phyloP scores from a whole-genome alignment of 2,888 invertebrate species.

The Aspidiotus rigidus region DNA sequence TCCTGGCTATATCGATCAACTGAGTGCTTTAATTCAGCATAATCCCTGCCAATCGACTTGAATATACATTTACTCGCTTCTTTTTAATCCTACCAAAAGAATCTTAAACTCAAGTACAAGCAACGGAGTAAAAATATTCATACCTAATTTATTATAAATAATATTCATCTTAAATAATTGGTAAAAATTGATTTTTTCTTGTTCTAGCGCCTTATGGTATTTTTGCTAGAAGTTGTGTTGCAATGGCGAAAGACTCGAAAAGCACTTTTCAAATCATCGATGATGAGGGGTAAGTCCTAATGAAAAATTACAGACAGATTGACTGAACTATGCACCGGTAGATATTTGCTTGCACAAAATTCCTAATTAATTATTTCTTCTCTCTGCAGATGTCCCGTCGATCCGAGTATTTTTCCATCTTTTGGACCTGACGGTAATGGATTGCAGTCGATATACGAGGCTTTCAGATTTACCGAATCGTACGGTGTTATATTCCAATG shows the following conservation, averaged over 20 bases:
- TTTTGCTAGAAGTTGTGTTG: conserved; percentile 89
- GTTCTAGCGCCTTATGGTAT: conserved; percentile 82
- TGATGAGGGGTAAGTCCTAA: conserved; percentile 65
- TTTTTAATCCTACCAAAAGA: no score
- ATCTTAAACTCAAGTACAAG: no score
- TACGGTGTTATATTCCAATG: conserved; percentile 96
- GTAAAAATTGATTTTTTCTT: conserved; percentile 29
- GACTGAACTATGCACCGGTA: neutral
- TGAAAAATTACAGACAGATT: neutral
- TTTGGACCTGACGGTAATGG: conserved; percentile 86
- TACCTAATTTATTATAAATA: neutral
- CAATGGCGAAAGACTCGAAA: conserved; percentile 93
- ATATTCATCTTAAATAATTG: neutral
- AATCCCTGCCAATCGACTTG: no score
- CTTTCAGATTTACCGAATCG: conserved; percentile 90
- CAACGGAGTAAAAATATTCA: neutral
- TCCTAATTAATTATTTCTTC: conserved; percentile 21
- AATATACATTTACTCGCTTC: no score
- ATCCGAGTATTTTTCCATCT: conserved; percentile 86
- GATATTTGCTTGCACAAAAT: neutral
- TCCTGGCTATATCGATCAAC: no score
- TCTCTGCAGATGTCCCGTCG: conserved; percentile 67
- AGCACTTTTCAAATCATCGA: conserved; percentile 94
- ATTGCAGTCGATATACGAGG: conserved; percentile 82
- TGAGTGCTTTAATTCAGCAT: no score